Evolutionary conservation across 2,113 vertebrate species (phyloP), one percentile per base, ranked within the genome.

Genomic region (Ondatra zibethicus): DNA sequence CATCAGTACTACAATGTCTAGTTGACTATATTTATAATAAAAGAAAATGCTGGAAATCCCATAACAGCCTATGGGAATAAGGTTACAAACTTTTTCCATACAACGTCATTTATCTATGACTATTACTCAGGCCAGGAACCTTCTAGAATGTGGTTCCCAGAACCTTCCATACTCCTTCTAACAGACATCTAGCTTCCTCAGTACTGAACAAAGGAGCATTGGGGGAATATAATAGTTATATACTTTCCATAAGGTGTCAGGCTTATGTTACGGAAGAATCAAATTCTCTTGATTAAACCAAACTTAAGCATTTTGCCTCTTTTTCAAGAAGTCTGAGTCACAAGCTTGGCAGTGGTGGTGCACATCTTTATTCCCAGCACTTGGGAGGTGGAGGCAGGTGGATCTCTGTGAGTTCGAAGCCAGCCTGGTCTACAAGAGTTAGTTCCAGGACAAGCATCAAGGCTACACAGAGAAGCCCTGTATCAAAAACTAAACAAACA

Each of bases 161-260:
- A 39, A n/a, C 5, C 0, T 33, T 27, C 0, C 21, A 47, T 25
- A 31, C 7, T 92, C 6, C 58, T 11, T 55, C 50, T 16, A 7
- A 19, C 8, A 72, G 45, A 23, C n/a, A 27, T 3, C 12, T 36
- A 36, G 45, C 6, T 42, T n/a, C 61, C 50, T 76, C 9, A 61
- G 14, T 29, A 19, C 4, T 61, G 45, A 31, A 14, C 36, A 63
- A 73, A 86, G 33, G 27, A 12, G 55, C 47, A 66, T 4, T 45
- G 50, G 77, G 55, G 33, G 63, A 81, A 50, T 91, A 66, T 87
- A 31, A 45, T 66, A 63, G 50, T 72, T 68, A 8, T 65, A 25
- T 55, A 47, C 7, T 84, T 91, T 97, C 97, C 97, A 97, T 97
- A 96, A 98, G 97, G 95, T 97, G 98, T 98, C 97, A 98, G 92